Conservation (phyloP, 2,797 vertebrate genomes). For the Enteromius fasciolatus region DNA sequence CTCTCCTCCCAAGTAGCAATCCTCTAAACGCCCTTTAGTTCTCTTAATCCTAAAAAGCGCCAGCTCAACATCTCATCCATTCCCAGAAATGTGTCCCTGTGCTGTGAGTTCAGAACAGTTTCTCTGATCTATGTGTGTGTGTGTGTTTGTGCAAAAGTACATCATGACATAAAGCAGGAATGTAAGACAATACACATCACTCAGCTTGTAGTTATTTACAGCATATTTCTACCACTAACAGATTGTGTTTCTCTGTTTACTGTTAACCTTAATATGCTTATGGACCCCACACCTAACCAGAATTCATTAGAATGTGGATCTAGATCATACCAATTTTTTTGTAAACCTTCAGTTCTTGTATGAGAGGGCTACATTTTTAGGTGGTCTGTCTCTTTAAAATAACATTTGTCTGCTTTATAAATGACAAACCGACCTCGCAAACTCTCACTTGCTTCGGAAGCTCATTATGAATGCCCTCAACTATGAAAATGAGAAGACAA, state of each 20-base stretch:
- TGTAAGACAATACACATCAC: slow-evolving; percentile 28
- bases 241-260: slow-evolving; percentile 70
- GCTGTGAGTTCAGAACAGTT: background rate
- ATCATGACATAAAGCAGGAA: slow-evolving; percentile 27
- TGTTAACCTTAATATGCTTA: slow-evolving; percentile 73
- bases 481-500: slow-evolving; percentile 23
- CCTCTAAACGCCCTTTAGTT: slow-evolving; percentile 15
- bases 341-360: background rate
- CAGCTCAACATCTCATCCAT: slow-evolving; percentile 19
- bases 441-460: background rate
- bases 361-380: background rate
- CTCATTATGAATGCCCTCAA: background rate
- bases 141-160: slow-evolving; percentile 61
- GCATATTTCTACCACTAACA: slow-evolving; percentile 60
- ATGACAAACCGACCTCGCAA: background rate
- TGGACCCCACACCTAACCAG: slow-evolving; percentile 50
- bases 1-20: slow-evolving; percentile 66
- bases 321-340: slow-evolving; percentile 26
- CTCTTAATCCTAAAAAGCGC: slow-evolving; percentile 32
- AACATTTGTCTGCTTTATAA: slow-evolving; percentile 3
- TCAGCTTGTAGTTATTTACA: slow-evolving; percentile 55
- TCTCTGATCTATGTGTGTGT: slow-evolving; percentile 6
- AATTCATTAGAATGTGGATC: slow-evolving; percentile 44
- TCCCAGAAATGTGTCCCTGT: background rate
- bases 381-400: background rate